Conservation (phyloP, 2,113 vertebrate genomes). For the Dermatemys mawii region DNA sequence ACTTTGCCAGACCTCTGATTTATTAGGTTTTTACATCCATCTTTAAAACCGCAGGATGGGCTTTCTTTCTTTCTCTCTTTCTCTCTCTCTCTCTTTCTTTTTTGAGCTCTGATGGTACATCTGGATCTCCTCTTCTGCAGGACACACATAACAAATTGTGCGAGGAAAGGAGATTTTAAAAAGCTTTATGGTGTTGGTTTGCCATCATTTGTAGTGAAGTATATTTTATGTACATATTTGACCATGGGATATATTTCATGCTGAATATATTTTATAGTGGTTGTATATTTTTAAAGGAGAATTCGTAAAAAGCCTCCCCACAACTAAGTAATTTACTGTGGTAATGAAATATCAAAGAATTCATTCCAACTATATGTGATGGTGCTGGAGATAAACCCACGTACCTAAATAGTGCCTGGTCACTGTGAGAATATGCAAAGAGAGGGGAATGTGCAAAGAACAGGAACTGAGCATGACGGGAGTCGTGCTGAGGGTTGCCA, state of each 20-base stretch:
- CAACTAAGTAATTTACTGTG: not conserved
- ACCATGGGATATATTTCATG: not conserved
- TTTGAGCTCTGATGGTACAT: not conserved
- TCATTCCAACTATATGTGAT: not conserved
- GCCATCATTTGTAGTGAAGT: not conserved
- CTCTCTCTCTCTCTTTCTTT: too few species aligned
- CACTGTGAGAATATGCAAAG: not conserved
- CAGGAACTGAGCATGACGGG: not conserved
- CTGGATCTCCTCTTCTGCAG: not conserved
- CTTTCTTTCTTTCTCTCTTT: not conserved
- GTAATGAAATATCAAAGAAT: not conserved
- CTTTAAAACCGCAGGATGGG: not conserved
- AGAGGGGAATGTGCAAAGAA: rapidly evolving
- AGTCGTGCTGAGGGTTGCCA: not conserved
- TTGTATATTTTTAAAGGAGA: not conserved
- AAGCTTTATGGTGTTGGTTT: not conserved
- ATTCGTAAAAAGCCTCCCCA: not conserved
- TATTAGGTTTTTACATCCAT: not conserved
- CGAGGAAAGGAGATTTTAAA: not conserved
- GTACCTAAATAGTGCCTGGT: not conserved
- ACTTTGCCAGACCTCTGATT: not conserved
- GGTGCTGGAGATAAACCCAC: not conserved
- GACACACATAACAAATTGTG: not conserved
- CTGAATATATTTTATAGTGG: not conserved
- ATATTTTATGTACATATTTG: not conserved